phyloP scores from a whole-genome alignment of 2,888 invertebrate species.

The Sphecodes monilicornis region DNA sequence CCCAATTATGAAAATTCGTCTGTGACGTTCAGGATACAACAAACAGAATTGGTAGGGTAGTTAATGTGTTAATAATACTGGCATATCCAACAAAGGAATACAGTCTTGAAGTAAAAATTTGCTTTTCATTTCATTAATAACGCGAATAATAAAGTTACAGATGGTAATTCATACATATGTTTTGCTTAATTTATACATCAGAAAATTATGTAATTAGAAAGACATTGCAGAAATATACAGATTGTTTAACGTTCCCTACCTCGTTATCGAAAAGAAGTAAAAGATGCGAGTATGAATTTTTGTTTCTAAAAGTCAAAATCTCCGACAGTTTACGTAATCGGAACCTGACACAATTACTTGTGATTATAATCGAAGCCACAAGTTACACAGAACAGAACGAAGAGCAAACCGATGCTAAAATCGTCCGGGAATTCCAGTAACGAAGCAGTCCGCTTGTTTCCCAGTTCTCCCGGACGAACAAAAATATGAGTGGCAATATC shows the following conservation, averaged over 20 bases:
- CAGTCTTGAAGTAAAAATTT: neutral
- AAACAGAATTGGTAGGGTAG: no score
- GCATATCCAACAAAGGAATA: neutral
- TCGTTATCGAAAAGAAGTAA: no score
- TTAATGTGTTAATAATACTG: no score
- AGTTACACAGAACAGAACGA: neutral
- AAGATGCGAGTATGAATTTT: neutral
- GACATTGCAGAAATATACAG: neutral
- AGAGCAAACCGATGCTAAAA: neutral
- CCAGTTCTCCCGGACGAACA: neutral
- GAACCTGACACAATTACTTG: neutral
- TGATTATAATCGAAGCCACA: neutral
- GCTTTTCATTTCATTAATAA: neutral
- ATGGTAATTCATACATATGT: neutral
- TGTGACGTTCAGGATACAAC: no score
- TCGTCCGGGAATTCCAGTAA: neutral
- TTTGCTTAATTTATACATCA: neutral
- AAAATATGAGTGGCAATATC: slow-evolving; percentile 19
- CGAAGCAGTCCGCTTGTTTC: neutral
- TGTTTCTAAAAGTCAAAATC: neutral
- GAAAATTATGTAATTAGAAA: neutral
- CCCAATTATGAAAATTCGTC: neutral
- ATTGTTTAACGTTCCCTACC: no score
- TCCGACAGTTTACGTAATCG: neutral
- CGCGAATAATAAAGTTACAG: neutral